phyloP scores from a whole-genome alignment of 2,888 invertebrate species.

The Leptinotarsa tumamoca region DNA sequence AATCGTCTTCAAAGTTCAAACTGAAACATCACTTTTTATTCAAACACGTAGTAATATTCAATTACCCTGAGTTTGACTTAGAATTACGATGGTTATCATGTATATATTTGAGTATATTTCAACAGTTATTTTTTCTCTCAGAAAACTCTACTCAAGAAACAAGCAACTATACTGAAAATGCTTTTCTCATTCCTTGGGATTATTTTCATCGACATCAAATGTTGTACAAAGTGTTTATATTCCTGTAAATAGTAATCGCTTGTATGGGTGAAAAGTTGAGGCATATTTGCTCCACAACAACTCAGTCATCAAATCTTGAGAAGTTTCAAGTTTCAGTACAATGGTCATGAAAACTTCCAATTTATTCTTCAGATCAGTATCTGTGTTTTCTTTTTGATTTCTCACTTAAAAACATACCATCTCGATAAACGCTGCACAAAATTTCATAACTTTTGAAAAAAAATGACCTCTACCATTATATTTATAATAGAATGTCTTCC shows the following conservation, averaged over 20 bases:
- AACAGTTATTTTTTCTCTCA: background rate
- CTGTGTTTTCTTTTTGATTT: background rate
- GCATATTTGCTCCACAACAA: no score
- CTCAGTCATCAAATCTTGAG: no score
- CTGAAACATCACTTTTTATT: conserved; percentile 38
- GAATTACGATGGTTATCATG: conserved; percentile 28
- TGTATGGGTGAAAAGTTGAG: no score
- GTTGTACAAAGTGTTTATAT: no score
- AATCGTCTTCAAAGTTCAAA: conserved; percentile 37
- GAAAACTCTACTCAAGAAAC: background rate
- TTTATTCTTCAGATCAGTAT: background rate
- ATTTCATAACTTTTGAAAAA: background rate
- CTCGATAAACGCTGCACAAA: background rate
- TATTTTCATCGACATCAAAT: no score
- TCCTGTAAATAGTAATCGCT: no score
- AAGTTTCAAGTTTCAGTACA: no score
- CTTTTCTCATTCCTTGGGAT: no score
- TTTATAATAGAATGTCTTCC: conserved; percentile 28
- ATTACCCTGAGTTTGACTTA: conserved; percentile 34
- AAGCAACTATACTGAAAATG: no score
- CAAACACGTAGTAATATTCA: conserved; percentile 32
- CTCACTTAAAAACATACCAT: background rate
- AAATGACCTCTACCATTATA: background rate
- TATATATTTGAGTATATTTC: background rate
- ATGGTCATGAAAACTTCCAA: no score